These are phyloP conservation scores for Sinocyclocheilus anshuiensis DNA, from an alignment of 2,113 vertebrate genomes.

Conservation along the genomic window DNA sequence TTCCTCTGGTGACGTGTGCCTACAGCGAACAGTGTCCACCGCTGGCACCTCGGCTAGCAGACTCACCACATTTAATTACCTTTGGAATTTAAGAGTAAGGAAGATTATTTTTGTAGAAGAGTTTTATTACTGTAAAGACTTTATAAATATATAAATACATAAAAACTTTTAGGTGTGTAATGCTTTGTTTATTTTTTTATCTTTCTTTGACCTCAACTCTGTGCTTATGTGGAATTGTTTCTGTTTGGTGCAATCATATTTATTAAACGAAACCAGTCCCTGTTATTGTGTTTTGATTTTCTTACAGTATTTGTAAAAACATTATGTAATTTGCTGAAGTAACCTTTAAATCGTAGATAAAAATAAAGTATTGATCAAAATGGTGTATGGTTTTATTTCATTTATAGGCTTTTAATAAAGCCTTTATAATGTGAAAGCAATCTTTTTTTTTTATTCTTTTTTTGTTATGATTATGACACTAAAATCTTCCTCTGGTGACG, in stretches of 20 bases:
- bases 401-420: not conserved
- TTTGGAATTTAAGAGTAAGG: too few species aligned
- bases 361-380: conserved; percentile 54
- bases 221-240: conserved; percentile 69
- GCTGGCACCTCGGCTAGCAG: conserved; percentile 7
- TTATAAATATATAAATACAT: too few species aligned
- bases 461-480: too few species aligned
- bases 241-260: conserved; percentile 79
- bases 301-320: conserved; percentile 70
- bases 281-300: conserved; percentile 72
- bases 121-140: too few species aligned
- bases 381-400: conserved; percentile 49
- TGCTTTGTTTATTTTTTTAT: too few species aligned
- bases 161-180: too few species aligned
- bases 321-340: conserved; percentile 67
- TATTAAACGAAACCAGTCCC: conserved; percentile 77
- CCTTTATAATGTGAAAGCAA: not conserved
- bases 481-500: too few species aligned
- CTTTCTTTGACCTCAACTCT: conserved; percentile 68
- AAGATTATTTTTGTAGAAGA: too few species aligned
- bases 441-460: not conserved
- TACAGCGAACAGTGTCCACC: not conserved
- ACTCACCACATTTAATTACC: conserved; percentile 37
- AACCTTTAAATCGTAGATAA: conserved; percentile 66
- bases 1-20: conserved; percentile 5